A percentile compares a stretch with the other conserved stretches of the same genome.
Conservation (phyloP, 2,888 invertebrate genomes). For the Alviniconcha strummeri region DNA sequence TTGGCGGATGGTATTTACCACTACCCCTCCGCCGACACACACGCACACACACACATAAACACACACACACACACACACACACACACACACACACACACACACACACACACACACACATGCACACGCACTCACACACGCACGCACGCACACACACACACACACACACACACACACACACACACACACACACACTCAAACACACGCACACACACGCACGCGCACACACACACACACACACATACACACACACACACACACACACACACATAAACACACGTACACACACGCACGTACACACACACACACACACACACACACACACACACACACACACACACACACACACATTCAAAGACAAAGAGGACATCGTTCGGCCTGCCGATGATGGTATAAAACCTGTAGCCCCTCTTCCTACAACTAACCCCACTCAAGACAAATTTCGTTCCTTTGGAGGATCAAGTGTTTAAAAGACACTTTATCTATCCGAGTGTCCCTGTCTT, state of each 20-base stretch:
- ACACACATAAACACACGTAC: not conserved
- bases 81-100: conserved; percentile 8
- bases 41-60: too few species aligned
- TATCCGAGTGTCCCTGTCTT: too few species aligned
- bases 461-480: too few species aligned
- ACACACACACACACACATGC: not conserved
- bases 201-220: not conserved
- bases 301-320: conserved; percentile 14
- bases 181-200: conserved; percentile 20
- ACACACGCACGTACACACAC: conserved; percentile 18
- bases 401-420: too few species aligned
- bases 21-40: too few species aligned
- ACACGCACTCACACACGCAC: not conserved
- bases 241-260: conserved; percentile 15
- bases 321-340: conserved; percentile 16
- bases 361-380: too few species aligned
- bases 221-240: not conserved
- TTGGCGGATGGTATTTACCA: too few species aligned
- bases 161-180: conserved; percentile 18
- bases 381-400: too few species aligned
- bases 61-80: not conserved
- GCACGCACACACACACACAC: conserved; percentile 4
- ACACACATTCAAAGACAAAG: not conserved
- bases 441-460: too few species aligned
- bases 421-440: too few species aligned